Base-by-base conservation (phyloP, 2,797 vertebrate genomes). In the Chelon labrosus region DNA sequence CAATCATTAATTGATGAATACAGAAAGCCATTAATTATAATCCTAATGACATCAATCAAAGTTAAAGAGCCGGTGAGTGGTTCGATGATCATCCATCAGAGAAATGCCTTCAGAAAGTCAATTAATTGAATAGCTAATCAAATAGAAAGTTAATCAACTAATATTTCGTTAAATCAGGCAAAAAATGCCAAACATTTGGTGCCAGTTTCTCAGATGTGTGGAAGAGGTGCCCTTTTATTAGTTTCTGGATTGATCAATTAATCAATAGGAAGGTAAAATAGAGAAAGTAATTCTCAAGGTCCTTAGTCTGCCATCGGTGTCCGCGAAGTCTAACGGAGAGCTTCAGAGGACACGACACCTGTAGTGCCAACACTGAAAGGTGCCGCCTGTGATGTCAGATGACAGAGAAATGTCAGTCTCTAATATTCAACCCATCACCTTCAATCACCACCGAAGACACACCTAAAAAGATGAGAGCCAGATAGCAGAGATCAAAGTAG, bases 401-500 rank as follows among this genome's bases (percentile, higher is more conserved):
- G 83, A 84, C 80, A 88, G 81, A 76, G 59, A 88, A 88, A 88
- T 88, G 80, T 85, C 83, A 85, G 53, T 25, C 60, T 86, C 50
- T 77, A 74, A 89, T 80, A 86, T 79, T 89, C 84, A 80, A 50
- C 79, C 85, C 72, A 62, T 85, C 81, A 84, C 80, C 82, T 89
- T 87, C 85, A 83, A 75, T 89, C 85, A 70, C 44, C 25, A 50
- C 52, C 73, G 19, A 38, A 73, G 65, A 76, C 79, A 53, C 70
- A 69, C 72, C 77, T 80, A 72, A 77, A 69, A 62, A 79, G 80
- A 88, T 81, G 78, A 76, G 69, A 82, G 82, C 62, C 65, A 76
- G 83, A 89, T 85, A 80, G 79, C 71, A 65, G 51, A 84, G 83
- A 88, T 88, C 88, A 90, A 90, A 86, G 88, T 53, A 63, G 56